Evolutionary conservation across 2,113 vertebrate genomes (phyloP).

Genomic region (Trematomus loennbergii): DNA sequence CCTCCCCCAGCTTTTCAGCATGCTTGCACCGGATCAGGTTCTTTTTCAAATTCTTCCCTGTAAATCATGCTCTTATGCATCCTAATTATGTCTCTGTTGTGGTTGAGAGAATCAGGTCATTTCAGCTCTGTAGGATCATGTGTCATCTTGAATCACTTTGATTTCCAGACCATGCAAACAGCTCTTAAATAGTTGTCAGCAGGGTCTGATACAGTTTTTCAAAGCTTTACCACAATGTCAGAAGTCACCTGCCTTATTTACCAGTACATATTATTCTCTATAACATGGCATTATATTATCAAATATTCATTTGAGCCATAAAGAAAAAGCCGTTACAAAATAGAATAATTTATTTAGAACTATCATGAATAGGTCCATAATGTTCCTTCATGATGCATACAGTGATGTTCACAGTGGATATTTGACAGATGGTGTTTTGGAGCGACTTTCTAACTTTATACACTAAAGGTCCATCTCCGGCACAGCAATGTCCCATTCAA

Average conservation of each 20-base stretch:
- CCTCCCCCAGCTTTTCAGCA: slow-evolving; percentile 67
- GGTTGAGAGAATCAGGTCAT: slow-evolving; percentile 54
- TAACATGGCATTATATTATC: neutral
- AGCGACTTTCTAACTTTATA: slow-evolving; percentile 45
- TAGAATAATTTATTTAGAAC: slow-evolving; percentile 84
- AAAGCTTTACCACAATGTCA: slow-evolving; percentile 5
- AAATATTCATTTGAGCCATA: slow-evolving; percentile 34
- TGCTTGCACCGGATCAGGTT: slow-evolving; percentile 67
- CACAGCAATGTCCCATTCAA: slow-evolving; percentile 55
- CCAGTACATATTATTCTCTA: neutral
- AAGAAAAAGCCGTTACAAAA: slow-evolving; percentile 76
- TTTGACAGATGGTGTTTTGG: slow-evolving; percentile 70
- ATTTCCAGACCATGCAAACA: slow-evolving; percentile 29
- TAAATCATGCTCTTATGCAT: slow-evolving; percentile 58
- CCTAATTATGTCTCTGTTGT: slow-evolving; percentile 53
- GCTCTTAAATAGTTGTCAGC: slow-evolving; percentile 29
- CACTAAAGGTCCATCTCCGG: slow-evolving; percentile 46
- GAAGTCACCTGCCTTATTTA: slow-evolving; percentile 6
- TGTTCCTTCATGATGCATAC: slow-evolving; percentile 71
- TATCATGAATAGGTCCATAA: slow-evolving; percentile 74
- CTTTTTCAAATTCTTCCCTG: slow-evolving; percentile 59
- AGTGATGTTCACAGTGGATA: slow-evolving; percentile 75
- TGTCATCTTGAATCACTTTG: slow-evolving; percentile 52
- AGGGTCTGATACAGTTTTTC: slow-evolving; percentile 17
- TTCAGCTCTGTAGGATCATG: slow-evolving; percentile 50